Conservation (phyloP, 2,113 vertebrate genomes). For the Chiloscyllium plagiosum region DNA sequence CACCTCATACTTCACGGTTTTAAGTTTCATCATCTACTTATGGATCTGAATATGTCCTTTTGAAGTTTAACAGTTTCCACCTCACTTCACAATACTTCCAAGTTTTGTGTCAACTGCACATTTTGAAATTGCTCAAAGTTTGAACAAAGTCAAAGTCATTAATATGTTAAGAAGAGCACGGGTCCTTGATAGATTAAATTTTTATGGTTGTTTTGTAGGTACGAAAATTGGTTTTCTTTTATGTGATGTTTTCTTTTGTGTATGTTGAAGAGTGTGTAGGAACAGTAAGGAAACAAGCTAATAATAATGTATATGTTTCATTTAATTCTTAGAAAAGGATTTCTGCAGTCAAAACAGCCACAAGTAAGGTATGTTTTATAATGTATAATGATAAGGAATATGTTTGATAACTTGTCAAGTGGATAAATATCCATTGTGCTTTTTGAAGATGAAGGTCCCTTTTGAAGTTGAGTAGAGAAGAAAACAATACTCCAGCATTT, state of each 20-base stretch:
- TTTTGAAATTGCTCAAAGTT: too few relatives aligned
- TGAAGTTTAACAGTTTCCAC: too few relatives aligned
- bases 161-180: too few relatives aligned
- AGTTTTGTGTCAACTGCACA: too few relatives aligned
- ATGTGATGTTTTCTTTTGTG: neutral
- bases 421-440: neutral
- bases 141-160: too few relatives aligned
- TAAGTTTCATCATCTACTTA: too few relatives aligned
- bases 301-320: neutral
- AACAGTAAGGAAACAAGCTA: neutral
- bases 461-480: neutral
- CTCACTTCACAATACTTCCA: too few relatives aligned
- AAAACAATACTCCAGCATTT: neutral
- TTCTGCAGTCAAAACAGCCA: neutral
- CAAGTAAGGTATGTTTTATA: neutral
- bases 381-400: neutral
- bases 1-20: too few relatives aligned
- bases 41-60: too few relatives aligned
- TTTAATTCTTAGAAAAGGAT: neutral
- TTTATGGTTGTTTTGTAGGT: neutral
- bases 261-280: neutral
- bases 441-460: neutral
- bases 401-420: neutral
- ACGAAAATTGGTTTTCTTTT: neutral
- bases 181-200: neutral